Evolutionary conservation across 53 echinoderm and acorn worm species (phyloP), one percentile per base, ranked within the genome.

Genomic region (Temnopleurus reevesii): DNA sequence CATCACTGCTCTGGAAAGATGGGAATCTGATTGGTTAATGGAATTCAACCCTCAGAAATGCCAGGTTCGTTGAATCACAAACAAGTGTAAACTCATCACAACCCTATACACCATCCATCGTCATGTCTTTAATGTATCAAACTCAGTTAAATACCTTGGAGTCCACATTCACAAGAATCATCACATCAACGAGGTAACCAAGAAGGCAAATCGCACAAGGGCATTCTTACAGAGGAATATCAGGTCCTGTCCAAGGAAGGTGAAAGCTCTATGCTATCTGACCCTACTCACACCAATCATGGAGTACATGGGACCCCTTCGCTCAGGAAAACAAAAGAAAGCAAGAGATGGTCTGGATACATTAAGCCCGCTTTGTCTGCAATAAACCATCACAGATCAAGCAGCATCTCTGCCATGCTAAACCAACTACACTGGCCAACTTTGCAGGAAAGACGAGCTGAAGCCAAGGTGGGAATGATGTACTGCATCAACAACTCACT

Each of bases 91-190:
- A 26, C 90, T 59, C n/a, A 76, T 84, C 84, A 53, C 8, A 2
- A 17, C 18, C 0, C 1, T 10, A 24, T 84, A 89, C 45, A 19
- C 15, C 18, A 57, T 92, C 17, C 90, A 90, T 84, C 90, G 90
- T 15, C 86, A 90, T 7, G 12, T 49, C 25, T 28, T 90, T 24
- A 61, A 84, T 38, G 46, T 12, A 35, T 36, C 76, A 53, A 76
- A 91, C 41, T 60, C 91, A 19, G 91, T 51, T 1, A 90, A 92
- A 51, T 90, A 84, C 31, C 89, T 91, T 61, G 90, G 92, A 49
- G 51, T 92, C 57, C 76, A 89, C 26, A 56, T 92, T 18, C 30
- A 83, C n/a, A 77, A 44, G 13, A 61, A 61, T 13, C 29, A n/a
- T n/a, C 58, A 57, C 23, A 57, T 57, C 58, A 57, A 57, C 2